phyloP scores from a whole-genome alignment of 2,888 invertebrate species.

The Lacanobia wlatinum region DNA sequence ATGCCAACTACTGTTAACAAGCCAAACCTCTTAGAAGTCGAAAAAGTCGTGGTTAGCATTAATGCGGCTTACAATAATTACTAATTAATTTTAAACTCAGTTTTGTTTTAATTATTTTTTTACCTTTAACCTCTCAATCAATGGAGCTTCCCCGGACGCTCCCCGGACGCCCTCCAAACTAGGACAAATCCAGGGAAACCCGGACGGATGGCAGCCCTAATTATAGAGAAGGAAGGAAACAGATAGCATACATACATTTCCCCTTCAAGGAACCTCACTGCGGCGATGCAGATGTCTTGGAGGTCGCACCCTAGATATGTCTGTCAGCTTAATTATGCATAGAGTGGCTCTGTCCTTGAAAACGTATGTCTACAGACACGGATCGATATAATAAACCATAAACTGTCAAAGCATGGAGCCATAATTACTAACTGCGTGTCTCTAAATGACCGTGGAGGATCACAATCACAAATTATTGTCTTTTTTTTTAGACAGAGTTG shows the following conservation, averaged over 20 bases:
- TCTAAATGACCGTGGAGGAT: slow-evolving; percentile 23
- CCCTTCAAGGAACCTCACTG: slow-evolving; percentile 5
- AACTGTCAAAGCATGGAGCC: slow-evolving; percentile 27
- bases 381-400: slow-evolving; percentile 56
- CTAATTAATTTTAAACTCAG: no score
- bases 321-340: slow-evolving; percentile 54
- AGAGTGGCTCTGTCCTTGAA: slow-evolving; percentile 53
- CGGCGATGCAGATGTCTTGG: slow-evolving; percentile 43
- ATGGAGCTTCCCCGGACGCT: no score
- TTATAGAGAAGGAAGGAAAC: slow-evolving; percentile 7
- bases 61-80: no score
- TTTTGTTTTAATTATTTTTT: no score
- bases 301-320: slow-evolving; percentile 47
- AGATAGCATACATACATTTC: slow-evolving; percentile 21
- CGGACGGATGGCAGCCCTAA: no score
- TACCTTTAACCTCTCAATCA: no score
- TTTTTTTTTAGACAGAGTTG: slow-evolving; percentile 26
- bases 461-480: slow-evolving; percentile 25
- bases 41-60: no score
- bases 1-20: no score
- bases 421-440: slow-evolving; percentile 38
- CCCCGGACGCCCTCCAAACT: no score
- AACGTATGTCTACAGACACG: slow-evolving; percentile 28
- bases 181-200: no score
- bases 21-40: no score